A percentile compares a stretch with the other conserved stretches of the same genome.
These are phyloP conservation scores for Mayetiola destructor DNA, from an alignment of 2,888 invertebrate genomes.

Conservation along the genomic window DNA sequence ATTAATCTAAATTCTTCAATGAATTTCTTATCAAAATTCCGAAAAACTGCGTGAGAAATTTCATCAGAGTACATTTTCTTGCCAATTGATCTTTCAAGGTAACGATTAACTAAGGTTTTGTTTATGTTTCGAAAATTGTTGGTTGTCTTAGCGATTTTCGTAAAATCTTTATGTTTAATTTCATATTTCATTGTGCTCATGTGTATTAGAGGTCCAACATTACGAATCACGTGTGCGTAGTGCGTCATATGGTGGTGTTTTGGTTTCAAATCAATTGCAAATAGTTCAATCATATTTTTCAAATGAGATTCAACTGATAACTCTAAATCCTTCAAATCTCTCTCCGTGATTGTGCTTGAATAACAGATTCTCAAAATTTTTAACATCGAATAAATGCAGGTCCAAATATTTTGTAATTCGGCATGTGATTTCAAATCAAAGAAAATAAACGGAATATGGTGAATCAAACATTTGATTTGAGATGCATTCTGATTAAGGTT, in stretches of 20 bases:
- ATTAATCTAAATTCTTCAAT: neutral
- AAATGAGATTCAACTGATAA: neutral
- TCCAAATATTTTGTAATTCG: neutral
- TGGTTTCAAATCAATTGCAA: constrained; percentile 12
- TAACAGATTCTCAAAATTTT: neutral
- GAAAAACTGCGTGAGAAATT: neutral
- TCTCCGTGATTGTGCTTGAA: neutral
- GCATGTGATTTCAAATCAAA: neutral
- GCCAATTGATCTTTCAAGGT: constrained; percentile 5
- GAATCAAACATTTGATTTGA: neutral
- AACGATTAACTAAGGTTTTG: neutral
- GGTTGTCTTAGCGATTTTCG: constrained; percentile 4
- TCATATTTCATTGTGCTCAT: constrained; percentile 14
- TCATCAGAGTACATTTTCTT: constrained; percentile 15
- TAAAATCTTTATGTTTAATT: constrained; percentile 15
- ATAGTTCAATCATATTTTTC: neutral
- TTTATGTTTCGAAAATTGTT: neutral
- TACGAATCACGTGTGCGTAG: constrained; percentile 14
- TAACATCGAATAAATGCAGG: neutral
- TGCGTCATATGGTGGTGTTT: constrained; percentile 16
- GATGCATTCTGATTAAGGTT: neutral
- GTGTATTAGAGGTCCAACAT: constrained; percentile 10
- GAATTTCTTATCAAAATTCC: neutral
- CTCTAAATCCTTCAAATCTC: neutral
- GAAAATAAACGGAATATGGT: neutral